These are phyloP conservation scores for Oophaga sylvatica DNA, from an alignment of 2,797 vertebrate species.

Conservation along the genomic window DNA sequence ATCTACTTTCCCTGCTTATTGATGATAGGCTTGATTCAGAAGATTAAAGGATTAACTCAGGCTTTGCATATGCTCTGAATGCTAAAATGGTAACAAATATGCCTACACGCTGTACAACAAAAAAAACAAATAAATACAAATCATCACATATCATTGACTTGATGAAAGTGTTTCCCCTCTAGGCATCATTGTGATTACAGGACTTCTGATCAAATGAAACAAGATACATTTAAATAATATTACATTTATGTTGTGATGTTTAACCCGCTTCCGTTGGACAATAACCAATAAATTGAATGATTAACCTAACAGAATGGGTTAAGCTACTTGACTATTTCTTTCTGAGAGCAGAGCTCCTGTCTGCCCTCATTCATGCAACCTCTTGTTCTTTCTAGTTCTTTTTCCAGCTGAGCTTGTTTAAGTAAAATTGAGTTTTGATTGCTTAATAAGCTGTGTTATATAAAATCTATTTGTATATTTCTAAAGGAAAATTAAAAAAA, in stretches of 20 bases:
- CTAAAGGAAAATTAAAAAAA: not conserved
- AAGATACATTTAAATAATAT: slow-evolving; percentile 8
- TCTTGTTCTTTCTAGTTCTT: not conserved
- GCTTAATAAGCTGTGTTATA: not conserved
- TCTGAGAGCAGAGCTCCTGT: not conserved
- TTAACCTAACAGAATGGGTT: not conserved
- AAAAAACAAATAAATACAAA: slow-evolving; percentile 68
- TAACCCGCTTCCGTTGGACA: not conserved
- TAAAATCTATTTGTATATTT: not conserved
- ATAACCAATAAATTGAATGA: not conserved
- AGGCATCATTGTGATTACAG: slow-evolving; percentile 49
- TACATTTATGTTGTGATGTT: not conserved
- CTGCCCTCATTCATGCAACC: not conserved
- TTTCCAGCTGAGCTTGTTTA: not conserved
- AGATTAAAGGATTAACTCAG: slow-evolving; percentile 77
- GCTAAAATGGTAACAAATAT: slow-evolving; percentile 74
- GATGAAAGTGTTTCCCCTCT: slow-evolving; percentile 64
- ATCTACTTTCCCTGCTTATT: slow-evolving; percentile 75
- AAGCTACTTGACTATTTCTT: not conserved
- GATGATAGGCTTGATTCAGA: slow-evolving; percentile 72
- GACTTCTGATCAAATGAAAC: slow-evolving; percentile 41
- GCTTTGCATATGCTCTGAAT: slow-evolving; percentile 76
- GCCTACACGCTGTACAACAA: slow-evolving; percentile 64
- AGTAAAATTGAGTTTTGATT: not conserved
- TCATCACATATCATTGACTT: slow-evolving; percentile 68